Conservation (phyloP, 1,140 invertebrate genomes). For the Drosophila bocki region DNA sequence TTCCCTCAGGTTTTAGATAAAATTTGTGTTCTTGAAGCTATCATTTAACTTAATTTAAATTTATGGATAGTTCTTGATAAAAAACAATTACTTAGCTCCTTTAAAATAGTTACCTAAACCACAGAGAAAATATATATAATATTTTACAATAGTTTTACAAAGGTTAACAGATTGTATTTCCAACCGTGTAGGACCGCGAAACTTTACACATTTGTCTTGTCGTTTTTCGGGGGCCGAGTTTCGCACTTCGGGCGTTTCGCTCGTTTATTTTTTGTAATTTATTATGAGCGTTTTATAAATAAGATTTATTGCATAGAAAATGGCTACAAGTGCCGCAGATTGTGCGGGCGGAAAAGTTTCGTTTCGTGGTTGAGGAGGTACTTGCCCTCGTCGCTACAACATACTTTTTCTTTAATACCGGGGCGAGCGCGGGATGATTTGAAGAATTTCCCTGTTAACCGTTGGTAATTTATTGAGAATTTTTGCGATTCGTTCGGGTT, state of each 20-base stretch:
- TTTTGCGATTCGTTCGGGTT: constrained; percentile 43
- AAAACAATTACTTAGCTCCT: too few species aligned
- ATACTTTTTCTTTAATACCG: constrained; percentile 9
- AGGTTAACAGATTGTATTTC: not conserved
- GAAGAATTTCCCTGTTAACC: constrained; percentile 36
- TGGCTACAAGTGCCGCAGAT: constrained; percentile 71
- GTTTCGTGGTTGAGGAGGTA: constrained; percentile 23
- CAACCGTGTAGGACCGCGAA: constrained; percentile 34
- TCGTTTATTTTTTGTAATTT: constrained; percentile 74
- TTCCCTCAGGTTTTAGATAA: fast-evolving
- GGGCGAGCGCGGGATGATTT: constrained; percentile 2
- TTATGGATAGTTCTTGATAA: not conserved
- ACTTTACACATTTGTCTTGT: constrained; percentile 75
- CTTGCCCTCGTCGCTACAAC: constrained; percentile 8
- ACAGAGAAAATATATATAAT: not conserved
- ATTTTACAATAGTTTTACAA: not conserved
- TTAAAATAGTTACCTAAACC: not conserved
- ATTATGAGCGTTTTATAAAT: constrained; percentile 75
- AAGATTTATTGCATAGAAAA: constrained; percentile 72
- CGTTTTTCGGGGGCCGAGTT: constrained; percentile 30
- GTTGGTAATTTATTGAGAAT: constrained; percentile 39
- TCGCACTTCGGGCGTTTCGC: constrained; percentile 28
- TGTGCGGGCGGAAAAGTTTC: constrained; percentile 58
- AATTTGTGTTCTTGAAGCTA: not conserved
- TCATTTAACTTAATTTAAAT: not conserved